Evolutionary conservation across 2,113 vertebrate genomes (phyloP).

Genomic region (Scalopus aquaticus): DNA sequence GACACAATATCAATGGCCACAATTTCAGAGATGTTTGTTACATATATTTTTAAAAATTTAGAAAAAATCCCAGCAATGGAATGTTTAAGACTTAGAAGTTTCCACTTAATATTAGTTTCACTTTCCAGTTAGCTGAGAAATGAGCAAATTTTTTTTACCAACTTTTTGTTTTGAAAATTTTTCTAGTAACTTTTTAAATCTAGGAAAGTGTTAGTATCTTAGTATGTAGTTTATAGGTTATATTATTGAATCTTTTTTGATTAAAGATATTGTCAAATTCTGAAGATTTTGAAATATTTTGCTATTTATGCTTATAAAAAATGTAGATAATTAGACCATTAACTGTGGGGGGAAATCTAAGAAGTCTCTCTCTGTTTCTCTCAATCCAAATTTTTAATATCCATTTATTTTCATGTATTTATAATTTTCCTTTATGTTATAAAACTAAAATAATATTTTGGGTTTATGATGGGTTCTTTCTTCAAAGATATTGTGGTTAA

Average conservation of each 20-base stretch:
- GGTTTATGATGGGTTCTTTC: neutral
- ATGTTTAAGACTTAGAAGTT: neutral
- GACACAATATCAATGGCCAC: neutral
- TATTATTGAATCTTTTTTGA: constrained; percentile 10
- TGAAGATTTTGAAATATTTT: constrained; percentile 24
- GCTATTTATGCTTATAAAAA: neutral
- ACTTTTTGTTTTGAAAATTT: constrained; percentile 33
- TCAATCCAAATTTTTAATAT: neutral
- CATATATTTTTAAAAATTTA: neutral
- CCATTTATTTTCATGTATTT: constrained; percentile 33
- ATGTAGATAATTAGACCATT: neutral
- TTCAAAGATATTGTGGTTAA: constrained; percentile 45
- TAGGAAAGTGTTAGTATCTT: neutral
- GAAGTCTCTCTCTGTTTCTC: neutral
- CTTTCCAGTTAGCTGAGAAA: constrained; percentile 32
- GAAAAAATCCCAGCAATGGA: neutral
- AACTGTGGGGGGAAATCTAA: neutral
- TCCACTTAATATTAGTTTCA: constrained; percentile 31
- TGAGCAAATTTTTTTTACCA: neutral
- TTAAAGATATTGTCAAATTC: constrained; percentile 52
- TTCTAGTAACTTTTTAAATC: neutral
- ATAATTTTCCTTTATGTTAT: constrained; percentile 38
- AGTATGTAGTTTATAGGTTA: constrained; percentile 15
- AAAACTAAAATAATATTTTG: constrained; percentile 38
- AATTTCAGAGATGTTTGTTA: constrained; percentile 38